A percentile compares a stretch with the other conserved stretches of the same genome.
Conservation (phyloP, 2,888 invertebrate genomes). For the Dolomedes plantarius region DNA sequence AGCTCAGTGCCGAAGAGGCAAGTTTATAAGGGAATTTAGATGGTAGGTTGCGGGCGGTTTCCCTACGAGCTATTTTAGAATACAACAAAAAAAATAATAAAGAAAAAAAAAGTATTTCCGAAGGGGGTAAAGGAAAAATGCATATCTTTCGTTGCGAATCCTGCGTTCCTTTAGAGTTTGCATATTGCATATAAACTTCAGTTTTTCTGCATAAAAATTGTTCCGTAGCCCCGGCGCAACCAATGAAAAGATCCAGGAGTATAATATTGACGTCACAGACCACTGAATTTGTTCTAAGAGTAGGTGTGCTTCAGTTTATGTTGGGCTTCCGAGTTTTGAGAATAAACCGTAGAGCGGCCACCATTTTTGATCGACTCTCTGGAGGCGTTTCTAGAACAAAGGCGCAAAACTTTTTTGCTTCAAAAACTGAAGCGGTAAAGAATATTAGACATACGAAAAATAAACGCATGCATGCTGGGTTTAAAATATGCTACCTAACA, state of each 20-base stretch:
- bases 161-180: constrained; percentile 55
- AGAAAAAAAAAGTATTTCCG: constrained; percentile 23
- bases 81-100: no score
- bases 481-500: no score
- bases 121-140: no score
- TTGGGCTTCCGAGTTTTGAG: not conserved
- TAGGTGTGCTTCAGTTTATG: constrained; percentile 35
- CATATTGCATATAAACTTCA: constrained; percentile 64
- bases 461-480: no score
- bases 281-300: constrained; percentile 20
- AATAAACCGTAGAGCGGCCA: no score
- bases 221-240: not conserved
- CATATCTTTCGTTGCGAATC: constrained; percentile 24
- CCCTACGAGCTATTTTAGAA: constrained; percentile 9
- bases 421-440: no score
- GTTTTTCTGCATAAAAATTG: constrained; percentile 59
- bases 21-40: constrained; percentile 65
- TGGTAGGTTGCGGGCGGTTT: constrained; percentile 34
- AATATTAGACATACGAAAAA: no score
- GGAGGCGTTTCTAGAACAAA: no score
- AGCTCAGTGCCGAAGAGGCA: constrained; percentile 25
- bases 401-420: no score
- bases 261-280: constrained; percentile 50
- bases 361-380: no score
- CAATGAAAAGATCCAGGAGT: constrained; percentile 50